Percentiles rank a stretch among this genome's conserved stretches.
Conservation (phyloP, 2,888 invertebrate genomes). For the Coleophora deauratella region DNA sequence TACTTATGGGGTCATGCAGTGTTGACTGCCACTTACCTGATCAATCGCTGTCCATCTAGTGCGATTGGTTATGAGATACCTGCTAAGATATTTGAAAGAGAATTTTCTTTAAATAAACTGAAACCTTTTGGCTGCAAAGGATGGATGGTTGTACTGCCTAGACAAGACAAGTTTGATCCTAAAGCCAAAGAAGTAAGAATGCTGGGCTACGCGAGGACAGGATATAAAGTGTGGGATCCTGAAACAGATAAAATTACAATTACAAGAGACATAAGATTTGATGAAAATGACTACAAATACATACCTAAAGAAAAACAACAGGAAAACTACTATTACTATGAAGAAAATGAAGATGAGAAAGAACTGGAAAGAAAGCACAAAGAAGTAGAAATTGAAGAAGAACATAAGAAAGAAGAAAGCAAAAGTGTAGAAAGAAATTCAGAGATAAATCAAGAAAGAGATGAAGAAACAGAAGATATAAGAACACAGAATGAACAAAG, state of each 20-base stretch:
- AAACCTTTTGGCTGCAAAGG: conserved; percentile 11
- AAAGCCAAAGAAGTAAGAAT: conserved; percentile 11
- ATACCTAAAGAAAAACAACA: neutral
- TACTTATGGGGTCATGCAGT: conserved; percentile 17
- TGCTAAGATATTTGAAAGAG: conserved; percentile 2
- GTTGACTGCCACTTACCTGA: conserved; percentile 9
- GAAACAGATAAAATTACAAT: conserved; percentile 2
- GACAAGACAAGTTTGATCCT: conserved; percentile 5
- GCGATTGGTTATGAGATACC: conserved; percentile 8
- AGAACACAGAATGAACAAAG: neutral
- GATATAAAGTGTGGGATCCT: conserved; percentile 13
- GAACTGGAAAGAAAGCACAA: no score
- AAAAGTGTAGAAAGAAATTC: no score
- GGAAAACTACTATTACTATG: neutral
- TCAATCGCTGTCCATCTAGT: conserved; percentile 15
- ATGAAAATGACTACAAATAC: conserved; percentile 7
- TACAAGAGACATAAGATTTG: conserved; percentile 7
- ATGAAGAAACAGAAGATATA: neutral
- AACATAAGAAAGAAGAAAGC: conserved; percentile 2
- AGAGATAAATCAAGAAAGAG: conserved; percentile 1
- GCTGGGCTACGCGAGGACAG: conserved; percentile 10
- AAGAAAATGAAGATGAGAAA: conserved; percentile 1
- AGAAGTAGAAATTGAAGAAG: conserved; percentile 2
- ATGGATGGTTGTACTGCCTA: conserved; percentile 10
- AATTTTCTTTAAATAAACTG: conserved; percentile 3